Conservation (phyloP, 2,888 invertebrate species). For the Erannis defoliaria region DNA sequence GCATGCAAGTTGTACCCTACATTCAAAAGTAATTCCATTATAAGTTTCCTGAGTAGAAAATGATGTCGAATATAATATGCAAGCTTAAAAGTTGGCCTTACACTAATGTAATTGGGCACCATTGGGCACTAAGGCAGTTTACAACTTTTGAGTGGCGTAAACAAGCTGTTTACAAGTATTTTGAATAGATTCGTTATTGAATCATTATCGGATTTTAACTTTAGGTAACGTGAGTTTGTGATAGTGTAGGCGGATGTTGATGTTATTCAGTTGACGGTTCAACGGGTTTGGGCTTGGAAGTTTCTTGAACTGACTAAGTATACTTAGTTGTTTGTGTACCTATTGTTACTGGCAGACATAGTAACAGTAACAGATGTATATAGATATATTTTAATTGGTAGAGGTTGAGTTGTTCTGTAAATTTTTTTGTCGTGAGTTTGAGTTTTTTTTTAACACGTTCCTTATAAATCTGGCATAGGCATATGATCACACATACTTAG, state of each 20-base stretch:
- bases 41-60: constrained; percentile 61
- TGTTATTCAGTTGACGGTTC: constrained; percentile 6
- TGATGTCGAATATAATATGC: constrained; percentile 71
- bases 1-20: not conserved
- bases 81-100: constrained; percentile 66
- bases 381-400: no score
- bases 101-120: constrained; percentile 72
- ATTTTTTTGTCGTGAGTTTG: no score
- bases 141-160: constrained; percentile 73
- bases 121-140: constrained; percentile 62
- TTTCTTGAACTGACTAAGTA: not conserved
- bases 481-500: no score
- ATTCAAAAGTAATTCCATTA: not conserved
- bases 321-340: not conserved
- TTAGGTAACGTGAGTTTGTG: constrained; percentile 17
- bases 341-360: not conserved
- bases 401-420: no score
- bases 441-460: no score
- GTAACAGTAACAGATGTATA: no score
- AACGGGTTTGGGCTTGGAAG: not conserved
- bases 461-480: no score
- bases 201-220: constrained; percentile 27
- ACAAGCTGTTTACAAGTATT: constrained; percentile 54
- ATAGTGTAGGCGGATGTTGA: constrained; percentile 3
- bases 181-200: constrained; percentile 40